Conservation (phyloP, 2,797 vertebrate species). For the Varecia variegata region DNA sequence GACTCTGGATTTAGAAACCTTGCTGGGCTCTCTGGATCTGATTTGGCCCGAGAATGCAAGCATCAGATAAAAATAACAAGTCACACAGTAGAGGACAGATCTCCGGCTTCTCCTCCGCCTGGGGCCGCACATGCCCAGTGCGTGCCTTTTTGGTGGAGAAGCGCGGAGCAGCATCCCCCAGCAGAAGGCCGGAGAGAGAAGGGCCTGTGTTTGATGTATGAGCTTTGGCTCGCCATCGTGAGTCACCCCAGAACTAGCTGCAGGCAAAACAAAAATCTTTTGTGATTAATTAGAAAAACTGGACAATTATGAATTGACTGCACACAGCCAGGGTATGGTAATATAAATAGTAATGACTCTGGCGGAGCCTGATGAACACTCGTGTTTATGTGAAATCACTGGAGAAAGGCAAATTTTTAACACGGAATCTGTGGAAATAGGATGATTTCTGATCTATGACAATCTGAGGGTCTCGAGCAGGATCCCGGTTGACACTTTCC, state of each 20-base stretch:
- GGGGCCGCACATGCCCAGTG: conserved; percentile 85
- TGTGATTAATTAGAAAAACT: conserved; percentile 96
- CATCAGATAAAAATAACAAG: conserved; percentile 94
- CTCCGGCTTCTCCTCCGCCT: conserved; percentile 86
- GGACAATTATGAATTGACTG: conserved; percentile 93
- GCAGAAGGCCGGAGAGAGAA: conserved; percentile 86
- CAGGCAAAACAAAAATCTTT: conserved; percentile 93
- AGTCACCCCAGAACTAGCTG: conserved; percentile 90
- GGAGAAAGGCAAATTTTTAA: conserved; percentile 79
- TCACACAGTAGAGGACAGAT: conserved; percentile 89
- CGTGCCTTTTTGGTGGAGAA: conserved; percentile 67
- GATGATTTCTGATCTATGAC: conserved; percentile 79
- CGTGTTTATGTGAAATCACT: conserved; percentile 81
- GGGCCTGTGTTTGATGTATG: conserved; percentile 91
- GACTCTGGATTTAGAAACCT: conserved; percentile 75
- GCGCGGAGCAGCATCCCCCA: conserved; percentile 80
- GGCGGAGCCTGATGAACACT: conserved; percentile 83
- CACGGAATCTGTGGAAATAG: conserved; percentile 84
- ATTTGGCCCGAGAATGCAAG: conserved; percentile 87
- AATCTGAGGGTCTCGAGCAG: conserved; percentile 75
- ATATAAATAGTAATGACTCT: conserved; percentile 92
- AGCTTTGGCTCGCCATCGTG: conserved; percentile 90
- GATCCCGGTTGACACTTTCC: conserved; percentile 75
- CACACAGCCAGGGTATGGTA: conserved; percentile 86
- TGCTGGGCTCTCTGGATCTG: conserved; percentile 79